Evolutionary conservation across 2,113 vertebrate genomes (phyloP).

Genomic region (Catharus minimus): DNA sequence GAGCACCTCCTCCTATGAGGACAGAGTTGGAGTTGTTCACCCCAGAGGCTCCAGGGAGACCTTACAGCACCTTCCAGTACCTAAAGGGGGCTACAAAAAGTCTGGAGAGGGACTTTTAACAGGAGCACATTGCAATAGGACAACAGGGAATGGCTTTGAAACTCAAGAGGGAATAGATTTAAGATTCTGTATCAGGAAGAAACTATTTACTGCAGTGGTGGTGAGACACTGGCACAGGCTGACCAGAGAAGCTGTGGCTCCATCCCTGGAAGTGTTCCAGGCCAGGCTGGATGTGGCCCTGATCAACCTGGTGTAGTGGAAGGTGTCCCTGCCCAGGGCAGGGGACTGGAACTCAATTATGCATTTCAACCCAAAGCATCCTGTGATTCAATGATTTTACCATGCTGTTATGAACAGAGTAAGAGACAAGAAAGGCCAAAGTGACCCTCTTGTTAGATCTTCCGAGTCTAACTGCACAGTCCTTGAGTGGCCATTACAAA

Average conservation of each 20-base stretch:
- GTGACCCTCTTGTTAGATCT: background rate
- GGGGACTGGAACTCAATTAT: fast-evolving
- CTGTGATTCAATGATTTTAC: background rate
- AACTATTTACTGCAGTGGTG: background rate
- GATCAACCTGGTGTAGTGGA: background rate
- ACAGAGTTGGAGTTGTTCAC: background rate
- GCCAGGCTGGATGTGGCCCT: background rate
- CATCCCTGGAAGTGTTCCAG: fast-evolving
- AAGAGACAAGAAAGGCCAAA: background rate
- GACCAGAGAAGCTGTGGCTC: background rate
- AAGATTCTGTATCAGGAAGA: background rate
- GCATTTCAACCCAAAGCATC: background rate
- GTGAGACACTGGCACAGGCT: background rate
- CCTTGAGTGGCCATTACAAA: fast-evolving
- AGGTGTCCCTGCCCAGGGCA: background rate
- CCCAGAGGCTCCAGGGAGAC: background rate
- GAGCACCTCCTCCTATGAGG: background rate
- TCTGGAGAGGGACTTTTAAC: background rate
- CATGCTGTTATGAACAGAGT: background rate
- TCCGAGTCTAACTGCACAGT: background rate
- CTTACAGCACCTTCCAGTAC: background rate
- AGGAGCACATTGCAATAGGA: fast-evolving
- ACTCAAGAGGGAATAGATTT: background rate
- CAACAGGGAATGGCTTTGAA: background rate
- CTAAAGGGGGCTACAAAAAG: background rate